These are phyloP conservation scores for Latrodectus elegans DNA, from an alignment of 2,888 invertebrate species.

Conservation along the genomic window DNA sequence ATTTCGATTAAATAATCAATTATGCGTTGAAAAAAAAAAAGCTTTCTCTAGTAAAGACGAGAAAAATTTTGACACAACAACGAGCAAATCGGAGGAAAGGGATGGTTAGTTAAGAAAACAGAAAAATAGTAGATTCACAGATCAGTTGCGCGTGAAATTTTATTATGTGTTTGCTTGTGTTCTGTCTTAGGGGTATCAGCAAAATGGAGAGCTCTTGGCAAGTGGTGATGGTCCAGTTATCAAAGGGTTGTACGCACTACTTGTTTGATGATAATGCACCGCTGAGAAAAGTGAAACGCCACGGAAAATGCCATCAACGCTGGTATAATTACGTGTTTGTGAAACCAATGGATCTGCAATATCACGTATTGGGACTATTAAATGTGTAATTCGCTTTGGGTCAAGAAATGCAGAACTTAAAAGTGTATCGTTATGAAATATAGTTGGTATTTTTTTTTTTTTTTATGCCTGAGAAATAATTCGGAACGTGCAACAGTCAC, in stretches of 20 bases:
- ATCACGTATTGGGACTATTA: neutral
- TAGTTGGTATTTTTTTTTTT: neutral
- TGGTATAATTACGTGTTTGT: neutral
- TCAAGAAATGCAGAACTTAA: neutral
- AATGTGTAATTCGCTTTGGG: neutral
- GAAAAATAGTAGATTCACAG: slow-evolving; percentile 16
- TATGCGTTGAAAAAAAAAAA: slow-evolving; percentile 37
- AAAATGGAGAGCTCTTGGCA: neutral
- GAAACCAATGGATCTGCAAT: neutral
- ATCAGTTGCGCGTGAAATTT: slow-evolving; percentile 41
- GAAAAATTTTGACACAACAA: neutral
- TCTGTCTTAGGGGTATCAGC: neutral
- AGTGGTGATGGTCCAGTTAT: neutral
- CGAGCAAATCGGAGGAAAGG: neutral
- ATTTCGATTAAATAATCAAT: slow-evolving; percentile 55
- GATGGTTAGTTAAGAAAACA: neutral
- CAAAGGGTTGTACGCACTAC: slow-evolving; percentile 22
- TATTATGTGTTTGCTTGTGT: slow-evolving; percentile 34
- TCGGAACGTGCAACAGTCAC: neutral
- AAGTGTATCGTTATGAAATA: neutral
- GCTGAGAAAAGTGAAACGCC: neutral
- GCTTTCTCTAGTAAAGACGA: neutral
- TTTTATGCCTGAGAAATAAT: neutral
- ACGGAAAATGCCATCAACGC: slow-evolving; percentile 5
- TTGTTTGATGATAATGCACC: slow-evolving; percentile 7